Evolutionary conservation across 1,140 invertebrate species (phyloP), one percentile per base, ranked within the genome.

Genomic region (Camponotus pennsylvanicus): DNA sequence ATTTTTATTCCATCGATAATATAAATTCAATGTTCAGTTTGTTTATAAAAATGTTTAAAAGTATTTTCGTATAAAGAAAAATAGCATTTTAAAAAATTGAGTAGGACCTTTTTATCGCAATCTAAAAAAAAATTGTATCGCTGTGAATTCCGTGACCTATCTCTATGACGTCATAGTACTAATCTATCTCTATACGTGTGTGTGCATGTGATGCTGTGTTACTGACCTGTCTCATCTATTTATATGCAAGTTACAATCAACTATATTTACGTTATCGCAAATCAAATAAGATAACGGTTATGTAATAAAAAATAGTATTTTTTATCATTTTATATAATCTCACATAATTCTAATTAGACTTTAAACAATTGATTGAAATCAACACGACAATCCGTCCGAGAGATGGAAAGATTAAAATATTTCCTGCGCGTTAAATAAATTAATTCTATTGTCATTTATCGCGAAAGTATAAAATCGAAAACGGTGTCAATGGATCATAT

Each of bases 321-420:
- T 40, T 71, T 75, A 75, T 79, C 85, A 63, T 87, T 90, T 91
- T 76, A n/a, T 9, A 15, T 11, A 34, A 59, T 59, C 9, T 27
- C 9, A 13, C 15, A 7, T 3, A 40, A 57, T 55, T 27, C 5
- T 40, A 45, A 6, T 63, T 11, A 1, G 0, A 15, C 18, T 73
- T 37, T 57, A 32, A 3, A 73, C 15, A 52, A 71, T 27, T 32
- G 15, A 71, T 52, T 8, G 5, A 49, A 32, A 15, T 49, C 42
- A 32, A 0, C 3, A 15, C 21, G n/a, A 4, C 4, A 45, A 11
- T 69, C 8, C 4, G 15, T 15, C 9, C 3, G 13, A 49, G 13
- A 52, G 45, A 13, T 49, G 15, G 15, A 4, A 40, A 42, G 18
- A 21, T 18, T 8, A 37, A 37, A 18, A 64, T 11, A 37, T 42